These are phyloP conservation scores for Hylaeus volcanicus DNA, from an alignment of 1,140 invertebrate genomes.

Conservation along the genomic window DNA sequence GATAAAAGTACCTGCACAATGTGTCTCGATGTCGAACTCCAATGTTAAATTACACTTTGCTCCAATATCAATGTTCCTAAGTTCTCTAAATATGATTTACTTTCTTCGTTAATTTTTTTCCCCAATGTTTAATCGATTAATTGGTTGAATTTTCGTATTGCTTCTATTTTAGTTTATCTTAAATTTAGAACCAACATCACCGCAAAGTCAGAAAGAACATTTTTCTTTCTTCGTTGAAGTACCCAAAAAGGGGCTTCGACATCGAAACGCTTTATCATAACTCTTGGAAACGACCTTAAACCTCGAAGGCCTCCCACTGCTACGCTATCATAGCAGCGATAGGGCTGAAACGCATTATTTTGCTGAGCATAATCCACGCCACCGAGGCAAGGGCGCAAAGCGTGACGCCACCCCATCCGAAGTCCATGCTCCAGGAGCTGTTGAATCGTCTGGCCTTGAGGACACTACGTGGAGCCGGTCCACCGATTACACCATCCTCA, in stretches of 20 bases:
- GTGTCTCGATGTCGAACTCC: conserved; percentile 15
- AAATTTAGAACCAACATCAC: background rate
- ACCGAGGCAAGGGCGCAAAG: conserved; percentile 89
- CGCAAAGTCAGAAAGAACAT: background rate
- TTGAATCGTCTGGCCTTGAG: conserved; percentile 87
- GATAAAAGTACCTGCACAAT: conserved; percentile 36
- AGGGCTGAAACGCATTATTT: conserved; percentile 94
- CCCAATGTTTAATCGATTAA: background rate
- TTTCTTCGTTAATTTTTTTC: background rate
- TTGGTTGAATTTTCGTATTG: background rate
- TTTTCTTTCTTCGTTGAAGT: background rate
- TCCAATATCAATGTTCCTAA: background rate
- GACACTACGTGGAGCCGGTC: conserved; percentile 73
- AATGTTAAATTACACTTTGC: background rate
- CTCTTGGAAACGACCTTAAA: conserved; percentile 61
- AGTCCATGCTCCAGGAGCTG: conserved; percentile 90
- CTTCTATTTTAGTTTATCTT: background rate
- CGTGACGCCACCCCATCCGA: conserved; percentile 91
- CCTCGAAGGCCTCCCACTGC: conserved; percentile 73
- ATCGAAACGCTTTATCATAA: conserved; percentile 31
- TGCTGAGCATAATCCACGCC: conserved; percentile 92
- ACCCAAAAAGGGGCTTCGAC: conserved; percentile 23
- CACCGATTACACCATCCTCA: conserved; percentile 86
- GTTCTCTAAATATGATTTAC: background rate
- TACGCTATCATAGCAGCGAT: conserved; percentile 87